Base-by-base conservation (phyloP, 1,140 invertebrate species). In the Micrasema longulum region DNA sequence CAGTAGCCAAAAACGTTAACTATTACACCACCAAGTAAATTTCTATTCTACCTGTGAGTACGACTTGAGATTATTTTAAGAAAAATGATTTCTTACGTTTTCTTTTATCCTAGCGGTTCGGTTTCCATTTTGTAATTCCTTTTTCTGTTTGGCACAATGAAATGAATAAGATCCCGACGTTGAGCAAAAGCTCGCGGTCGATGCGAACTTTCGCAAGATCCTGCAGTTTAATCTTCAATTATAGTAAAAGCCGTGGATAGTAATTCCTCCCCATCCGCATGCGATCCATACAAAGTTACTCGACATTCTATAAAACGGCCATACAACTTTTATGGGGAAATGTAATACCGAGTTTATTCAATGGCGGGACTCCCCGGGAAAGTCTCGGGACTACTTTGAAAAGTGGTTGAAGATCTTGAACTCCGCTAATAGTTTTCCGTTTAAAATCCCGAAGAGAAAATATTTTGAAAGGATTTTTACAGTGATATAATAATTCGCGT, bases 281-380 rank as follows among this genome's bases (percentile, higher is more conserved):
- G 1, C 36, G 16, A 22, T 35, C 14, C 41, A 23, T 22, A 63
- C 20, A 38, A 22, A 22, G 11, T 38, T 22, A 35, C 60, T 14
- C 14, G 14, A 14, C 36, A 20, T 57, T 60, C 26, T 45, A 45
- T 45, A 16, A 14, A 45, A 45, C 14, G 38, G 60, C 36, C 60
- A 63, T 47, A 63, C 38, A 63, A 63, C 60, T 63, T 63, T 63
- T 63, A 63, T 63, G 60, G 23, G 60, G 23, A 63, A 47, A 63
- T 63, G 38, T 63, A 12, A 23, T 63, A 45, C 60, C 20, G 18
- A 63, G 60, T 47, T 47, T 63, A 45, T 47, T 63, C 60, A 63
- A 63, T 63, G 60, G 3, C 26, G 53, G 14, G 35, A 16, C 60
- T 63, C 6, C 22, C 22, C 20, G 38, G 60, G 31, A 63, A 63